Evolutionary conservation across 1,140 invertebrate genomes (phyloP).

Genomic region (Diprion similis): DNA sequence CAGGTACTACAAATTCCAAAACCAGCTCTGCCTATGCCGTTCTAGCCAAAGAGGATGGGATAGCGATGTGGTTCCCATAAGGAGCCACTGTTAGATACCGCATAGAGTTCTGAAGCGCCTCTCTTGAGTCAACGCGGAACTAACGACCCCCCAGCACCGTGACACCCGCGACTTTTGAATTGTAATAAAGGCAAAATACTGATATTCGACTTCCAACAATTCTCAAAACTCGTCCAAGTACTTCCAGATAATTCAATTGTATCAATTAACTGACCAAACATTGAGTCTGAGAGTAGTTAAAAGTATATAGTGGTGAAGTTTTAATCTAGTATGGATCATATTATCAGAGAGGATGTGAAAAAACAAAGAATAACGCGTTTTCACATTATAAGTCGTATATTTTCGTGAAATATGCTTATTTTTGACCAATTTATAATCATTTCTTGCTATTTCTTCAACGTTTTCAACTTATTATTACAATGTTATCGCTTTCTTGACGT

Average conservation of each 20-base stretch:
- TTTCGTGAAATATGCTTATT: neutral
- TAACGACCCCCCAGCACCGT: neutral
- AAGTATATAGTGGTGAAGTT: neutral
- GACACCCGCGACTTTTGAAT: neutral
- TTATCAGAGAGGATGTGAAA: neutral
- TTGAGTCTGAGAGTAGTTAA: neutral
- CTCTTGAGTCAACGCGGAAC: too few relatives aligned
- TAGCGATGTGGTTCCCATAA: neutral
- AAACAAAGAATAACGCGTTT: neutral
- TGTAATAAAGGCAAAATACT: neutral
- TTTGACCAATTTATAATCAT: neutral
- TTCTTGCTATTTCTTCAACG: neutral
- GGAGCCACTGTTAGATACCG: too few relatives aligned
- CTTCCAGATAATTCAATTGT: neutral
- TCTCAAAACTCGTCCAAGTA: neutral
- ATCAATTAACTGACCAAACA: neutral
- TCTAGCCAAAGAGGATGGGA: neutral
- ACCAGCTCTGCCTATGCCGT: too few relatives aligned
- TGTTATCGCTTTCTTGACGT: neutral
- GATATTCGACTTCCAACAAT: neutral
- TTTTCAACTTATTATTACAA: conserved; percentile 1
- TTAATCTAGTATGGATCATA: neutral
- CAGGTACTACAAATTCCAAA: too few relatives aligned
- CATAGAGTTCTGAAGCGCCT: neutral
- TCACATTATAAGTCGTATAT: neutral